phyloP scores from a whole-genome alignment of 2,113 vertebrate species.

The Saguinus imperator region DNA sequence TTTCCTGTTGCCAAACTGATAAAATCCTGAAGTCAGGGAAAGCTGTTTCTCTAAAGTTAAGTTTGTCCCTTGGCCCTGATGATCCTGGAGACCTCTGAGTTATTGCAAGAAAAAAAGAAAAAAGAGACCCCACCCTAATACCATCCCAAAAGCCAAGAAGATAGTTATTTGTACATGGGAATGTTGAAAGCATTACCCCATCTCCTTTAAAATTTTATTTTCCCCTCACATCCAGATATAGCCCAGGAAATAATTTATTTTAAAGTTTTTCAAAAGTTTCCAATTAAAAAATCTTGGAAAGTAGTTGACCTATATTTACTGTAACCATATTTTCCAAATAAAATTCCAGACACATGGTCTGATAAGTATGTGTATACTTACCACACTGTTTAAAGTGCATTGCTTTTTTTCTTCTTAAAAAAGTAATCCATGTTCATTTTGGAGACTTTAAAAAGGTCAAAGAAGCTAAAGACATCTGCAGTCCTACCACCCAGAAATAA shows the following conservation, averaged over 20 bases:
- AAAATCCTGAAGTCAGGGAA: background rate
- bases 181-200: background rate
- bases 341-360: slow-evolving; percentile 59
- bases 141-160: background rate
- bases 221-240: slow-evolving; percentile 22
- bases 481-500: background rate
- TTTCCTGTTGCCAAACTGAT: background rate
- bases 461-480: background rate
- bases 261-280: slow-evolving; percentile 46
- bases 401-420: background rate
- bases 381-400: background rate
- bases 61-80: background rate
- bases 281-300: slow-evolving; percentile 76
- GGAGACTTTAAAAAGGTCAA: slow-evolving; percentile 14
- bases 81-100: background rate
- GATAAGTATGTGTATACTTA: slow-evolving; percentile 55
- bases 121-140: background rate
- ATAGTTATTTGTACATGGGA: background rate
- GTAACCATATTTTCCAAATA: slow-evolving; percentile 76
- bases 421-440: background rate
- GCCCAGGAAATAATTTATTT: slow-evolving; percentile 64
- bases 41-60: background rate
- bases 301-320: slow-evolving; percentile 73
- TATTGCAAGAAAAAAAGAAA: background rate
- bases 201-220: background rate